Evolutionary conservation across 1,140 invertebrate species (phyloP), one percentile per base, ranked within the genome.

Genomic region (Lineus longissimus): DNA sequence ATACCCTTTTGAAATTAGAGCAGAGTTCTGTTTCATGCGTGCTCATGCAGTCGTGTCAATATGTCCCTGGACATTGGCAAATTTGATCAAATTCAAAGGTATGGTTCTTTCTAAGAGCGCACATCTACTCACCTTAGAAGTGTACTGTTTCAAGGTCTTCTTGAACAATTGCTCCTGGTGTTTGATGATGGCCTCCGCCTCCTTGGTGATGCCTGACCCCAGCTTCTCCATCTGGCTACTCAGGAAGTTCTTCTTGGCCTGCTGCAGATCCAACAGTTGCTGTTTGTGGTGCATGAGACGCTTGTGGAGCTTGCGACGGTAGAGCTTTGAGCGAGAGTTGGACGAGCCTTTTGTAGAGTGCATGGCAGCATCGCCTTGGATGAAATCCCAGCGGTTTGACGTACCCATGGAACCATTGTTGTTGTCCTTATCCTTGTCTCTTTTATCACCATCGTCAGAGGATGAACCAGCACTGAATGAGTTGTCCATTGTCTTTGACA

Each of bases 401-500:
- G 22, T n/a, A 11, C 15, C 15, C 2, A n/a, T 11, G 17, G 27
- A 25, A 13, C 7, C 36, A 13, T 31, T 41, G 58, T 43, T 36
- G 33, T 22, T 22, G 58, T 59, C 22, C 7, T 25, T 41, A 57
- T 71, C 70, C 29, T 68, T 70, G 17, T 58, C 64, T 62, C 71
- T 78, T 19, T 76, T 74, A 23, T 59, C 61, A 33, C 30, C 73
- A 30, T 81, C 78, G 22, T 66, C 63, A 1, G 62, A 63, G n/a
- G 68, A 41, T 2, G 59, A 55, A 23, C 56, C 47, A 4, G 62
- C 55, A 22, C 55, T 30, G 36, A 67, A 40, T 51, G 77, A 84
- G 84, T 74, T 73, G 70, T 91, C 89, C 55, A 92, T 84, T 71
- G 89, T 90, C 27, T 90, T 86, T 1, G 89, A 91, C 9, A 92